phyloP scores from a whole-genome alignment of 2,888 invertebrate genomes.

The Scelioninae gen. 2 region DNA sequence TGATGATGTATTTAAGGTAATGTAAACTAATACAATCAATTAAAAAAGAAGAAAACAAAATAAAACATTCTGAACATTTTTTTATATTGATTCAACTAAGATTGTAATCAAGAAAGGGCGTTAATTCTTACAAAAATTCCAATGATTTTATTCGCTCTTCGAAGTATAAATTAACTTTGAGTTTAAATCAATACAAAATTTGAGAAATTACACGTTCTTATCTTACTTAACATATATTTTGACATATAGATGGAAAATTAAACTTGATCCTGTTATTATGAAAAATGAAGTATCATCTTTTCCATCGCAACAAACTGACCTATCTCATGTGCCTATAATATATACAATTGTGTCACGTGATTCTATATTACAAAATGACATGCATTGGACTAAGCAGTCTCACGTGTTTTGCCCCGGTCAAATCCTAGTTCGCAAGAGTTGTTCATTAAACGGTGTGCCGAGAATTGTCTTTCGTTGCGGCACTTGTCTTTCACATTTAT shows the following conservation, averaged over 20 bases:
- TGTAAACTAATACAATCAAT: too few species aligned
- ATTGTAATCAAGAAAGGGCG: not conserved
- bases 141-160: slow-evolving; percentile 39
- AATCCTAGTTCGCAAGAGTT: too few species aligned
- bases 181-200: slow-evolving; percentile 40
- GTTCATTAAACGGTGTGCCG: not conserved
- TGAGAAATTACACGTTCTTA: slow-evolving; percentile 25
- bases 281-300: slow-evolving; percentile 33
- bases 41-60: too few species aligned
- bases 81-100: not conserved
- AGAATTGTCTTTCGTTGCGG: slow-evolving; percentile 17
- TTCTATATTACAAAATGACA: slow-evolving; percentile 59
- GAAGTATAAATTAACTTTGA: slow-evolving; percentile 45
- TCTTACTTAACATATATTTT: slow-evolving; percentile 10
- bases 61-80: slow-evolving; percentile 13
- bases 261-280: slow-evolving; percentile 10
- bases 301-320: slow-evolving; percentile 35
- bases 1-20: too few species aligned
- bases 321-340: slow-evolving; percentile 53
- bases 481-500: slow-evolving; percentile 29
- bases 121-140: slow-evolving; percentile 29
- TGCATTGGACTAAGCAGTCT: slow-evolving; percentile 48
- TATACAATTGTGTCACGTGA: slow-evolving; percentile 53
- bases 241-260: slow-evolving; percentile 9
- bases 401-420: too few species aligned